Evolutionary conservation across 1,140 invertebrate genomes (phyloP), one percentile per base, ranked within the genome.

Genomic region (Cyclina sinensis): DNA sequence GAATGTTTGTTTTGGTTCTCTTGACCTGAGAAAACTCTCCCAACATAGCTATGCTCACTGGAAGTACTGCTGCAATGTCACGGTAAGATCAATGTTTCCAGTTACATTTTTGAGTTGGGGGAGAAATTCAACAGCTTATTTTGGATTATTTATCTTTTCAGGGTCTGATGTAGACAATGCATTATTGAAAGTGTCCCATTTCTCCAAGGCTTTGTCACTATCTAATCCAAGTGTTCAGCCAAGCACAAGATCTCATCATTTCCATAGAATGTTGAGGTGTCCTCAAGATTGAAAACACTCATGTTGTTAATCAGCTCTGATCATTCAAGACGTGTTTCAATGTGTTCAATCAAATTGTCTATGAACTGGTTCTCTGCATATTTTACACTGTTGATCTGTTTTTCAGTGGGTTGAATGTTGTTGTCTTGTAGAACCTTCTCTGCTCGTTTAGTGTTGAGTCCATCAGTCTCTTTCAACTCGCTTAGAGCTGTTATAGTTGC

Each of bases 21-120:
- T 5, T 48, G 27, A 83, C 21, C 80, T 46, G 80, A 83, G 37
- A 83, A 83, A 1, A 83, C 43, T 12, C 80, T 65, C 32, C 68
- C 18, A 83, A 57, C 24, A 68, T 62, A 35, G 80, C 80, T 4
- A 62, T 83, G 24, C 80, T 68, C 0, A 83, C n/a, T 12, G 43
- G 59, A 9, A 83, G 16, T 21, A 83, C 80, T 43, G 59, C 57
- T 27, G 80, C 80, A 21, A 3, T 30, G 65, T 83, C 30, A 35
- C 78, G 1, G 68, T 48, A 14, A 35, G 14, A 2, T 2, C 16
- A 35, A 30, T 35, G 0, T 57, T 57, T 37, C 78, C 78, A 2
- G 78, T 80, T 1, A 27, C 24, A n/a, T 57, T 2, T 62, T 59
- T 57, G 0, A 80, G 4, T 4, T 4, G 2, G 21, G 1, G 1